Evolutionary conservation across 2,888 invertebrate genomes (phyloP).

Genomic region (Melinopterus prodromus): DNA sequence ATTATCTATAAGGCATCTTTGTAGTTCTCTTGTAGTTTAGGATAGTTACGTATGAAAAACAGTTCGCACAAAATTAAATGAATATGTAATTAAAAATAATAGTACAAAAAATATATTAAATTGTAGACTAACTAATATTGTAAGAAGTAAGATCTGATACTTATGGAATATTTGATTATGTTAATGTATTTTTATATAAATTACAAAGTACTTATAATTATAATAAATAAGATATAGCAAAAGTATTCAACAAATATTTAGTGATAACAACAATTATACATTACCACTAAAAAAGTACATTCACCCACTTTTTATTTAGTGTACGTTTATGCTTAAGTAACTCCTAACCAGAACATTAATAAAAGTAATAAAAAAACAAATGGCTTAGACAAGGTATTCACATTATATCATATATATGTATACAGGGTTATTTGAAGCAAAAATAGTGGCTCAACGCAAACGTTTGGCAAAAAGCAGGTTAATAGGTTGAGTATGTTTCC

Average conservation of each 20-base stretch:
- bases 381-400: background rate
- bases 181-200: background rate
- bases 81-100: background rate
- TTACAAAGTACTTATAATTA: background rate
- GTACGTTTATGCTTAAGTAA: background rate
- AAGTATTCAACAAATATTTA: background rate
- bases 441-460: too few relatives aligned
- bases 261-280: background rate
- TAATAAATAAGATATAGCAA: background rate
- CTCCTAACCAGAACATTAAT: background rate
- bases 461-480: too few relatives aligned
- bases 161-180: constrained; percentile 4
- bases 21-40: constrained; percentile 14
- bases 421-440: too few relatives aligned
- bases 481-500: too few relatives aligned
- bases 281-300: background rate
- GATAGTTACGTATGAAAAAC: background rate
- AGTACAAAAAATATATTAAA: constrained; percentile 4
- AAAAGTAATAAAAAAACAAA: background rate
- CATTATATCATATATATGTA: background rate
- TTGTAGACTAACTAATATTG: background rate
- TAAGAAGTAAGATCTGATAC: background rate
- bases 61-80: background rate
- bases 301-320: background rate
- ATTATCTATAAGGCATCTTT: constrained; percentile 20